Conservation (phyloP, 2,888 invertebrate species). For the Petrolisthes cinctipes region DNA sequence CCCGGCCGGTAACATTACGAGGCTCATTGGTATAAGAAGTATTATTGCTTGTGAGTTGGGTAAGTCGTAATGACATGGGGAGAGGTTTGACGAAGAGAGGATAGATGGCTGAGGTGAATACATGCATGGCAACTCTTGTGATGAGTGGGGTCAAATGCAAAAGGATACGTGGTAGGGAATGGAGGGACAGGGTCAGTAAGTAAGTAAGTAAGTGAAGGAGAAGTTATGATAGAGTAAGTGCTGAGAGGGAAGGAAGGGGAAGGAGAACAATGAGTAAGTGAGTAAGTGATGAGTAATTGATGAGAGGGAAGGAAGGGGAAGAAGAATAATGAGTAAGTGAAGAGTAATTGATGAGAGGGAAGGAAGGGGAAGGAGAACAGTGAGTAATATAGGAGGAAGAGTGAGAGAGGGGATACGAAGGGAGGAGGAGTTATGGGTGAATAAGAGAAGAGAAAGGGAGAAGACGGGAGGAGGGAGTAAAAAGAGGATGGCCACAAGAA, state of each 20-base stretch:
- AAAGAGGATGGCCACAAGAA: too few relatives aligned
- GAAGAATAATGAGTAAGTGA: neutral
- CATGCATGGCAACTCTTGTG: too few relatives aligned
- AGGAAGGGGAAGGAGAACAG: neutral
- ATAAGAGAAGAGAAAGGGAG: too few relatives aligned
- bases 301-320: conserved; percentile 6
- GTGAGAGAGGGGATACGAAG: neutral
- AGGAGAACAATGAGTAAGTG: neutral
- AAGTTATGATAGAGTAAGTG: neutral
- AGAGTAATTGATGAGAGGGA: neutral
- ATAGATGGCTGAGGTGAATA: too few relatives aligned
- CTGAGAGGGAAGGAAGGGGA: neutral
- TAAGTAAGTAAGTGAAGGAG: neutral
- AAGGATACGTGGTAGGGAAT: too few relatives aligned
- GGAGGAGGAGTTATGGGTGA: neutral
- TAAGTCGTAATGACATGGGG: too few relatives aligned
- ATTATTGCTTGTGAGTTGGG: too few relatives aligned
- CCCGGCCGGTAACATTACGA: too few relatives aligned
- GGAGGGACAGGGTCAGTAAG: neutral
- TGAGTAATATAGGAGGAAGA: neutral
- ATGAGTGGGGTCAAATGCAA: too few relatives aligned
- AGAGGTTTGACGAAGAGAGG: too few relatives aligned
- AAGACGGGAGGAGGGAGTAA: too few relatives aligned
- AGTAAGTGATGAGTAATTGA: neutral
- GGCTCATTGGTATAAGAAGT: too few relatives aligned